Percentiles rank a stretch among this genome's conserved stretches.
Conservation (phyloP, 2,888 invertebrate species). For the Megastigmus dorsalis region DNA sequence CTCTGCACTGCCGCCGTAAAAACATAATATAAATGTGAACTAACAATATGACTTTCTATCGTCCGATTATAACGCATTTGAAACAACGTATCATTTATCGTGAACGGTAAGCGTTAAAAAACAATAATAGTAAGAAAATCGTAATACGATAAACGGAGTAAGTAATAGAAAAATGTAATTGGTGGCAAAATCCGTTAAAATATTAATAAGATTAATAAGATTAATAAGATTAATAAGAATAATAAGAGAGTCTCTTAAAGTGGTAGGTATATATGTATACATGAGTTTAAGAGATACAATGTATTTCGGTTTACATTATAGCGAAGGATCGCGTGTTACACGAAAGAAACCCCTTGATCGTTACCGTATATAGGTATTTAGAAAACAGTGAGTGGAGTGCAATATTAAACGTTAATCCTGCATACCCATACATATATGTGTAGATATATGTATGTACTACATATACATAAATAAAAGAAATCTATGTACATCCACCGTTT, state of each 20-base stretch:
- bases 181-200: slow-evolving; percentile 24
- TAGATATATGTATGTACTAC: slow-evolving; percentile 35
- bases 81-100: neutral
- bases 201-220: neutral
- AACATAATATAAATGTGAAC: slow-evolving; percentile 54
- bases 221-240: neutral
- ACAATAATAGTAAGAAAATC: slow-evolving; percentile 9
- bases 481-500: slow-evolving; percentile 18
- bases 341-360: slow-evolving; percentile 22
- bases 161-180: slow-evolving; percentile 9
- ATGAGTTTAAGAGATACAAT: slow-evolving; percentile 13
- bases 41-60: slow-evolving; percentile 47
- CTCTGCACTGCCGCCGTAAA: slow-evolving; percentile 72
- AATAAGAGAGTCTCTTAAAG: neutral
- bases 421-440: slow-evolving; percentile 27
- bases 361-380: slow-evolving; percentile 40
- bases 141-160: neutral
- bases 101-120: no score
- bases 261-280: neutral
- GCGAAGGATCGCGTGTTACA: neutral
- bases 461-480: neutral
- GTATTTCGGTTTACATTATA: slow-evolving; percentile 5
- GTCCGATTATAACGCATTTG: slow-evolving; percentile 26
- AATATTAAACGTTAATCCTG: slow-evolving; percentile 49
- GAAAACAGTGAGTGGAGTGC: slow-evolving; percentile 38